Conservation (phyloP, 2,797 vertebrate species). For the Rallus crepitans region DNA sequence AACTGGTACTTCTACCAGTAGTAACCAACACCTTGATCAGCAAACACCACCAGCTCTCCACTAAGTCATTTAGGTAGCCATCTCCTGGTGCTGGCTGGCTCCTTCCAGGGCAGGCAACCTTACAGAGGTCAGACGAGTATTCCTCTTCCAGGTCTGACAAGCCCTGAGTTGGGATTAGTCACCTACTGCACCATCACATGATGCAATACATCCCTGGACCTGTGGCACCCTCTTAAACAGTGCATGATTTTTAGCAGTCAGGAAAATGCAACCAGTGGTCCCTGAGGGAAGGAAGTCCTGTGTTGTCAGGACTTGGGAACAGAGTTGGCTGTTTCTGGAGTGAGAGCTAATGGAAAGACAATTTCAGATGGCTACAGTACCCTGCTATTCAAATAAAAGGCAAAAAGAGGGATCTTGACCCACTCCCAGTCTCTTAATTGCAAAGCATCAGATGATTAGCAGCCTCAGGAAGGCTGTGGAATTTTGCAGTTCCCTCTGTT, state of each 20-base stretch:
- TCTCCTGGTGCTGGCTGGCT: background rate
- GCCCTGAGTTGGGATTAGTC: accelerated
- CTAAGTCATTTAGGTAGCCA: too few species aligned
- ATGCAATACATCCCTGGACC: background rate
- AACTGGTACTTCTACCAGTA: background rate
- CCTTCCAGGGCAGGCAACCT: background rate
- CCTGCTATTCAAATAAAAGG: background rate
- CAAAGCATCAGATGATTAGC: background rate
- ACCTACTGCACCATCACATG: background rate
- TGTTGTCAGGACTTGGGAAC: background rate
- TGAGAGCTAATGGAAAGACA: background rate
- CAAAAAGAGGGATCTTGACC: background rate
- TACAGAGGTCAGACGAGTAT: background rate
- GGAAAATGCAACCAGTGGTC: background rate
- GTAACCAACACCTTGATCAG: background rate
- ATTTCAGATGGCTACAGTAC: background rate
- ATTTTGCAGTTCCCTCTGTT: background rate
- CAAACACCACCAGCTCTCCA: background rate
- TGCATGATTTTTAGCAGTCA: background rate
- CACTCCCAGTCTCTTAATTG: background rate
- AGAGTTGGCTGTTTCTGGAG: background rate
- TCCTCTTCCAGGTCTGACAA: background rate
- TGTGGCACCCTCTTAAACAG: background rate
- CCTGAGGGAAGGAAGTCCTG: background rate
- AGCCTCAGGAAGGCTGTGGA: background rate